Conservation (phyloP, 2,888 invertebrate genomes). For the Ferrisia virgata region DNA sequence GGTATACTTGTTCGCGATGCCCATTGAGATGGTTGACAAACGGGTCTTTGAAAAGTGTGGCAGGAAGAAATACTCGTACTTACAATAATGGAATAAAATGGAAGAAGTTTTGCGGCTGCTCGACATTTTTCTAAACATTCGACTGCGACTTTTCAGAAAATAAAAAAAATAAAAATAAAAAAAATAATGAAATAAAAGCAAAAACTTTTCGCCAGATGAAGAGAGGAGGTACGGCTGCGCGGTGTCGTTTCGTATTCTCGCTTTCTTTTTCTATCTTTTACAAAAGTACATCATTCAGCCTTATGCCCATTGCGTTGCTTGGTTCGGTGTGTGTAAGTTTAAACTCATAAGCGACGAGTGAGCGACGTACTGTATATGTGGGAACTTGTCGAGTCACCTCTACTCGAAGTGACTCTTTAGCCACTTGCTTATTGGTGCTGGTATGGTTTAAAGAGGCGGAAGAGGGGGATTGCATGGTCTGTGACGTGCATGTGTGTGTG, state of each 20-base stretch:
- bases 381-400: too few species aligned
- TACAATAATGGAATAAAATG: conserved; percentile 16
- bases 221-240: background rate
- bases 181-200: too few species aligned
- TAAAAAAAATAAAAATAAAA: background rate
- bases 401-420: too few species aligned
- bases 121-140: conserved; percentile 20
- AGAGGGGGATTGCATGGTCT: too few species aligned
- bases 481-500: background rate
- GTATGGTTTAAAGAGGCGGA: too few species aligned
- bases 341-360: background rate
- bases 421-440: too few species aligned
- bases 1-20: too few species aligned
- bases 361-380: background rate
- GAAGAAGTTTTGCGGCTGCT: conserved; percentile 10
- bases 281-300: background rate
- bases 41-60: background rate
- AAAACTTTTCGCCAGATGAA: background rate
- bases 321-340: background rate
- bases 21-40: background rate
- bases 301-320: background rate
- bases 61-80: background rate
- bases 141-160: background rate
- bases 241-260: background rate
- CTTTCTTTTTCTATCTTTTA: too few species aligned